Base-by-base conservation (phyloP, 2,113 vertebrate species). In the Gorsachius goisagi region DNA sequence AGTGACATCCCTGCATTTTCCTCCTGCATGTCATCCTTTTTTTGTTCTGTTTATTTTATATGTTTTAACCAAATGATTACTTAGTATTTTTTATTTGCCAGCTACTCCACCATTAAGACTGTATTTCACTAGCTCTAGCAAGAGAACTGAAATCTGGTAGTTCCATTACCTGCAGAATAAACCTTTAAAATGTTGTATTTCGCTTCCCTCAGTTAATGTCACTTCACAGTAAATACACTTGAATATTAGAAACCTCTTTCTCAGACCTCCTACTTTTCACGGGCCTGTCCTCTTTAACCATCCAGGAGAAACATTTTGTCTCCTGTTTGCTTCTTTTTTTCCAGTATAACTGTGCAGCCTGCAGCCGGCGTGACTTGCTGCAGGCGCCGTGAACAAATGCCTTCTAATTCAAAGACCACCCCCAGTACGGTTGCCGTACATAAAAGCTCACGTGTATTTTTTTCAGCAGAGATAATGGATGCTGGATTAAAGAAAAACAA, bases 331-430 rank as follows among this genome's bases (percentile, higher is more conserved):
- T 74, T 47, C 44, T 59, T 74, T 69, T 64, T 49, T 19, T 4
- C 47, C 22, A 18, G 5, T 52, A 9, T n/a, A 90, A 73, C 72
- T 21, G 9, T 30, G 69, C 71, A 90, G 62, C 35, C 58, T 66
- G 49, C 72, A 69, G 82, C 17, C 16, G 0, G 55, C 1, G 1
- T 71, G 79, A 86, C 59, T 90, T 80, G 63, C 55, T 88, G 47
- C 72, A 41, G 78, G 39, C 85, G 75, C 85, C 18, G 41, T 0
- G 1, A 69, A 50, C 89, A 89, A 92, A 86, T 19, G 49, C n/a
- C 50, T 86, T 30, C 72, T 33, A 37, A 59, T 88, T 83, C 91
- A 84, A 74, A 95, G 93, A 90, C 89, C 86, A 93, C 79, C 88
- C 90, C 1, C 32, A 39, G 71, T n/a, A 74, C 77, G 45, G 68